Base-by-base conservation (phyloP, 2,797 vertebrate genomes). In the Carapus acus region DNA sequence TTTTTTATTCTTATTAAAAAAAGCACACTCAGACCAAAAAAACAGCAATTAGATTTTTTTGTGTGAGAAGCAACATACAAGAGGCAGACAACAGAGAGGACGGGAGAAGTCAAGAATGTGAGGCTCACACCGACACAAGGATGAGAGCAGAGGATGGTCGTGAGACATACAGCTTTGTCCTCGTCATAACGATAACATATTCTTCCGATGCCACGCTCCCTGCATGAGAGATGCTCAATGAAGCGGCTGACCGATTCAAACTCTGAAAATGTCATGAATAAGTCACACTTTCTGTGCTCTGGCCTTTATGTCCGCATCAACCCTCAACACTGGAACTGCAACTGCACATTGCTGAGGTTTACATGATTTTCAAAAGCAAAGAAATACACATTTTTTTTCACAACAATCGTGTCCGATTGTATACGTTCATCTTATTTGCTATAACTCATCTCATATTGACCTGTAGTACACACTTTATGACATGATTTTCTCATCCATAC, bases 1-100 rank as follows among this genome's bases (percentile, higher is more conserved):
- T 81, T 82, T 77, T 78, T 83, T 84, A 15, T 65, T 77, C 85
- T 84, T 74, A 67, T 84, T 87, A 9, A 33, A 33, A 33, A 33
- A 33, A 33, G 62, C 68, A 80, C 70, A 80, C 53, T 78, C 63
- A 58, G 68, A 81, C 67, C 67, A 82, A 82, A 83, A 82, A 82
- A 81, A 80, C 6, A 33, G 31, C 81, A 77, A 80, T 79, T 60
- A 67, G 61, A 74, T 74, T 58, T 62, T 71, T 80, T 78, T 80
- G 57, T 67, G 61, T 73, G 74, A 77, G 77, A 58, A 75, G 57
- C 65, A 76, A 80, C 67, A 80, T 57, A 82, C 68, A 73, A 61
- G 58, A 62, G 67, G 40, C 77, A 83, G 69, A 81, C 77, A 76
- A 58, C 57, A 70, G 71, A 67, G 66, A 60, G 71, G 58, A 76